Conservation (phyloP, 2,888 invertebrate genomes). For the Mimumesa dahlbomi region DNA sequence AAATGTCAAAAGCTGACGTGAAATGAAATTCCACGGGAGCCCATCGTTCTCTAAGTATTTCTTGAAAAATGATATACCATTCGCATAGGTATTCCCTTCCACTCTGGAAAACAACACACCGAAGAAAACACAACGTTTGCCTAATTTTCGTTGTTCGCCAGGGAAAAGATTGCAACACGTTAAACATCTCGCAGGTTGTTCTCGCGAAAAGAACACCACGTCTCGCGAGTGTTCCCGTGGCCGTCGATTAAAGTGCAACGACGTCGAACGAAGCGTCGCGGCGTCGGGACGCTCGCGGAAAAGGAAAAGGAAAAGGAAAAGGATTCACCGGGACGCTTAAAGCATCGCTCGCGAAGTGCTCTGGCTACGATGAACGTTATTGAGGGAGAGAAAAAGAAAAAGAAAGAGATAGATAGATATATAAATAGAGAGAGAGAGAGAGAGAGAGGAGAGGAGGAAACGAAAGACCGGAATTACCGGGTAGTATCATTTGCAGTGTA, state of each 20-base stretch:
- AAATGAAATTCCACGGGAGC: no score
- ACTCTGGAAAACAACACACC: no score
- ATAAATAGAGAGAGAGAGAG: background rate
- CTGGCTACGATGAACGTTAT: background rate
- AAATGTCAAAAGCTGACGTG: no score
- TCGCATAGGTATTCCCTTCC: no score
- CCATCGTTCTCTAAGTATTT: no score
- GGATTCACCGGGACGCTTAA: slow-evolving; percentile 3
- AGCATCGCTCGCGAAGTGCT: slow-evolving; percentile 9
- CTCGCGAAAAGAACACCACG: no score
- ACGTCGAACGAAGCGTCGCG: background rate
- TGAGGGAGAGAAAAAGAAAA: background rate
- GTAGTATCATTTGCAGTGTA: slow-evolving; percentile 25
- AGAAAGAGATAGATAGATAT: no score
- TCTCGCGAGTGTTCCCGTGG: background rate
- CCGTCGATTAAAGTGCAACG: slow-evolving; percentile 14
- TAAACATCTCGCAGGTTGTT: no score
- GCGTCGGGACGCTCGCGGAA: background rate
- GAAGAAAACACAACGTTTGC: no score
- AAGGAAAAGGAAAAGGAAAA: background rate
- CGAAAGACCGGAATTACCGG: slow-evolving; percentile 16
- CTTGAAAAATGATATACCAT: no score
- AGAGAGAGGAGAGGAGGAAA: background rate
- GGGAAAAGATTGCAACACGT: no score
- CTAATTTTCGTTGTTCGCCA: no score